phyloP scores from a whole-genome alignment of 2,888 invertebrate genomes.

The Dexiosoma caninum region DNA sequence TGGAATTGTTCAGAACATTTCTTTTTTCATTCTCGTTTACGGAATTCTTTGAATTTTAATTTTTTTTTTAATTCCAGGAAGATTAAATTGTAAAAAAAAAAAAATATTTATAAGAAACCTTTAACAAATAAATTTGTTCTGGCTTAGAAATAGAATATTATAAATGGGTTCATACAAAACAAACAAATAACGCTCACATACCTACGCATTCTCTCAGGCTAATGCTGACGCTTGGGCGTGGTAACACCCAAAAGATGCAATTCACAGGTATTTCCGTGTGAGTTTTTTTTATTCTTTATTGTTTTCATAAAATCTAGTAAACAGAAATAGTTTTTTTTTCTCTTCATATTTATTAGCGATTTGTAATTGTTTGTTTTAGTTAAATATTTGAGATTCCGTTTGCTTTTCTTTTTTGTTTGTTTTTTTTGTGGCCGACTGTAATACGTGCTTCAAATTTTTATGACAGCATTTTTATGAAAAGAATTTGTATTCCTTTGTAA shows the following conservation, averaged over 20 bases:
- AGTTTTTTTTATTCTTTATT: conserved; percentile 1
- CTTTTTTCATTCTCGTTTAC: not conserved
- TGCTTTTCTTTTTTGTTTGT: not conserved
- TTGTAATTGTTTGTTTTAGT: not conserved
- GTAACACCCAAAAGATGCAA: not conserved
- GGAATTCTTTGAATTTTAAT: conserved; percentile 6
- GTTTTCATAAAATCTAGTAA: too few relatives aligned
- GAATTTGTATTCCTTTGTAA: not conserved
- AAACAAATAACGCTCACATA: not conserved
- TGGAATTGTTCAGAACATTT: not conserved
- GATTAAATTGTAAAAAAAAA: not conserved
- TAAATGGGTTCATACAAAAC: conserved; percentile 14
- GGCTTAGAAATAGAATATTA: conserved; percentile 24
- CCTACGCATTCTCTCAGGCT: not conserved
- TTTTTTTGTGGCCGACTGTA: not conserved
- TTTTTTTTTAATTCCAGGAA: conserved; percentile 20
- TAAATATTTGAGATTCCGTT: not conserved
- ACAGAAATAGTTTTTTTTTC: too few relatives aligned
- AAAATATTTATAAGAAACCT: not conserved
- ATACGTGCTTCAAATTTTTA: conserved; percentile 12
- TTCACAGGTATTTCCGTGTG: conserved; percentile 26
- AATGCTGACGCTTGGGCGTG: not conserved
- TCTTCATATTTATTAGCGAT: not conserved
- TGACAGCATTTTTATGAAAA: too few relatives aligned
- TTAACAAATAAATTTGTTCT: not conserved